These are phyloP conservation scores for Brachionus asplanchnoidis DNA, from an alignment of 1,140 invertebrate species.

Conservation along the genomic window DNA sequence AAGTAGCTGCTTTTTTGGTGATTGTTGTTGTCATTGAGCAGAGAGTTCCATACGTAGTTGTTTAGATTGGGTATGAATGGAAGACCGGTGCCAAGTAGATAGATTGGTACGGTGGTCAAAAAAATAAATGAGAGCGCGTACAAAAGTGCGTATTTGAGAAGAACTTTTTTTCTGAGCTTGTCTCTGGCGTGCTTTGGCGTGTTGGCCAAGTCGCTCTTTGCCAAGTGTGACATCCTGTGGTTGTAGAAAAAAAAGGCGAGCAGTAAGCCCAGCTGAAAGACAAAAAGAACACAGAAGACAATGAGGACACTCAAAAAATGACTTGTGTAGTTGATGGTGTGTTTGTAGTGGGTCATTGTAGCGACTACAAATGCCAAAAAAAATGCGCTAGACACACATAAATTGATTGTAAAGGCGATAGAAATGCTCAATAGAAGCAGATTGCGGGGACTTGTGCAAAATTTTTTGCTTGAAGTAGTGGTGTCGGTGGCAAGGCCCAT, in stretches of 20 bases:
- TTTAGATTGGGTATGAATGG: background rate
- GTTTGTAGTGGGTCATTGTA: background rate
- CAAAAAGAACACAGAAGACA: background rate
- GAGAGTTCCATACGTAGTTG: background rate
- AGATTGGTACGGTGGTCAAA: background rate
- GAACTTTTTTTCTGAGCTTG: background rate
- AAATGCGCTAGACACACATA: background rate
- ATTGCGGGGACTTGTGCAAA: background rate
- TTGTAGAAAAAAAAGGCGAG: background rate
- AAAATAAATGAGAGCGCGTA: background rate
- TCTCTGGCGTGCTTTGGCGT: background rate
- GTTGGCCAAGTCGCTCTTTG: background rate
- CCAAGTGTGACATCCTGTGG: background rate
- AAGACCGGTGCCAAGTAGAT: background rate
- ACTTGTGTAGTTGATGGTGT: background rate
- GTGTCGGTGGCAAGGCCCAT: background rate
- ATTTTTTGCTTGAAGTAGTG: background rate
- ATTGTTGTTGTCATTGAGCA: background rate
- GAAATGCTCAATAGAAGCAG: background rate
- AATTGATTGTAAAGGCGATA: background rate
- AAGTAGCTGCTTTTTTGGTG: too few relatives aligned
- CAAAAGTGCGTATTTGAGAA: background rate
- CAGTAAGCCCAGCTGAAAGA: background rate
- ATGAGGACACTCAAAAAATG: background rate
- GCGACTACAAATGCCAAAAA: background rate